Conservation (phyloP, 2,113 vertebrate species). For the Pollimyrus isidori region DNA sequence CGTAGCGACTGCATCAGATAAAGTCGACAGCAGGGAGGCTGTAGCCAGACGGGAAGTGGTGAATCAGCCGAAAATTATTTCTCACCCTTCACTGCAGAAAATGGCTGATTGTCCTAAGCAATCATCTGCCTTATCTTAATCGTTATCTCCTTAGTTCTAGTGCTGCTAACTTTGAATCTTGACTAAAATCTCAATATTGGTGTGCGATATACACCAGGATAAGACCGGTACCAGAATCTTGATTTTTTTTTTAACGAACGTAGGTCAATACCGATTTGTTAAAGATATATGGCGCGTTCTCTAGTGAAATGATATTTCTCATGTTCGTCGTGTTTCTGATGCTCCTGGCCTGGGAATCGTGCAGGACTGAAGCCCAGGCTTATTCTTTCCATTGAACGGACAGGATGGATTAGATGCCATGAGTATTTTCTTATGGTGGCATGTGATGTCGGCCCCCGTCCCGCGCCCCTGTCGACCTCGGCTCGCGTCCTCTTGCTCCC, state of each 20-base stretch:
- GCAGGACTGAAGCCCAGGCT: background rate
- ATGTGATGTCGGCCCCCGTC: background rate
- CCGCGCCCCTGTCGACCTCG: background rate
- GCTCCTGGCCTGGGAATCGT: background rate
- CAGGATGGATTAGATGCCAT: background rate
- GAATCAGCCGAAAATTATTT: background rate
- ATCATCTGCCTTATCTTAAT: background rate
- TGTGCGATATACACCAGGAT: background rate
- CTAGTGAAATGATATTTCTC: background rate
- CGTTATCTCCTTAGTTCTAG: background rate
- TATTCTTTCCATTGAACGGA: background rate
- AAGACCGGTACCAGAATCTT: background rate
- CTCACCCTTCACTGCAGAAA: background rate
- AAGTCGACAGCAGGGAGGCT: background rate
- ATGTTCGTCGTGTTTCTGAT: background rate
- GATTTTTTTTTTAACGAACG: background rate
- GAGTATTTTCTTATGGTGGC: background rate
- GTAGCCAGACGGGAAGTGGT: background rate
- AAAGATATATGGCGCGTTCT: background rate
- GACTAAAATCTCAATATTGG: background rate
- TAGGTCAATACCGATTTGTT: background rate
- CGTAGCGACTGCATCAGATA: background rate
- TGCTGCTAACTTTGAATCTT: background rate
- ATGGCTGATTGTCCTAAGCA: background rate
- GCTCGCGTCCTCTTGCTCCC: background rate